phyloP scores from a whole-genome alignment of 2,113 vertebrate genomes.

The Erinaceus europaeus region DNA sequence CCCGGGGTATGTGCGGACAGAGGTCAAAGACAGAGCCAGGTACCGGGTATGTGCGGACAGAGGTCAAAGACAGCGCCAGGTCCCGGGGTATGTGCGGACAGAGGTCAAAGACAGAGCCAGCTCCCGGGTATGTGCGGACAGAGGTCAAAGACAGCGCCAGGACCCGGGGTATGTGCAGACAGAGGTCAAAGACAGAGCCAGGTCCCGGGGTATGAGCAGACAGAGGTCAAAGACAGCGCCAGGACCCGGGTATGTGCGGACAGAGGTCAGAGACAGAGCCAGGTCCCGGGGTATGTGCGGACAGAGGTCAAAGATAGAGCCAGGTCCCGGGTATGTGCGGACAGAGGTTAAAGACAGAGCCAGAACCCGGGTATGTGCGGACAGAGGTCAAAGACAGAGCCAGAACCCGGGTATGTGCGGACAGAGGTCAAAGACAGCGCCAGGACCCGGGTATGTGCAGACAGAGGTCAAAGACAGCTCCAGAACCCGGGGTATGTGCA shows the following conservation, averaged over 20 bases:
- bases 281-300: too few relatives aligned
- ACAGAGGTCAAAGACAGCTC: not conserved
- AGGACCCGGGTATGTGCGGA: constrained; percentile 5
- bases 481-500: not conserved
- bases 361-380: not conserved
- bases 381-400: not conserved
- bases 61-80: not conserved
- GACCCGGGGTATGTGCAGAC: constrained; percentile 4
- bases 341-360: constrained; percentile 47
- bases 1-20: constrained; percentile 16
- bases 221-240: not conserved
- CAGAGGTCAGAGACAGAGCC: constrained; percentile 46
- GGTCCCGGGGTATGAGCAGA: too few relatives aligned
- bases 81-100: constrained; percentile 17
- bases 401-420: constrained; percentile 4
- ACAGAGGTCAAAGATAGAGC: not conserved
- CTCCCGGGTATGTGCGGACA: too few relatives aligned
- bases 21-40: constrained; percentile 42
- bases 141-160: not conserved
- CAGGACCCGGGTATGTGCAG: not conserved
- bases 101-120: constrained; percentile 44
- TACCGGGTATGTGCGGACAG: too few relatives aligned
- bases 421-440: constrained; percentile 48
- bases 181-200: constrained; percentile 48
- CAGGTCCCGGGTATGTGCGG: constrained; percentile 6